These are phyloP conservation scores for Ptychobarbus kaznakovi DNA, from an alignment of 2,797 vertebrate species.

Conservation along the genomic window DNA sequence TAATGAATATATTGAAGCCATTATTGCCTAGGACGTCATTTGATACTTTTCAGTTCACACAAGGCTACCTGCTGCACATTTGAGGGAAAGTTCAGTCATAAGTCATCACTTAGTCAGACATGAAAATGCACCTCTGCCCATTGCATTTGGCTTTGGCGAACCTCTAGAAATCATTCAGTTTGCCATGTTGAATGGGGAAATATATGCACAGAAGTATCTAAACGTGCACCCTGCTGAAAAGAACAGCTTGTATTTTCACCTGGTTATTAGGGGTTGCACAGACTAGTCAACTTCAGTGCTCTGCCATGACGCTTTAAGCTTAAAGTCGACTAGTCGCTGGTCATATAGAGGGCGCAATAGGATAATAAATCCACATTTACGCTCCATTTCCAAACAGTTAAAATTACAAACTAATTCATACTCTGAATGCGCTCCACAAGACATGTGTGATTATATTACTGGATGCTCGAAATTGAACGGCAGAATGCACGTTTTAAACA, in stretches of 20 bases:
- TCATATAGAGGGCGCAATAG: too few relatives aligned
- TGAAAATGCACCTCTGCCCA: constrained; percentile 49
- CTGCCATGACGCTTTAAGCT: too few relatives aligned
- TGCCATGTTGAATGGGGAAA: background rate
- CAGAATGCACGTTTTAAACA: too few relatives aligned
- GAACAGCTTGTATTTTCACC: background rate
- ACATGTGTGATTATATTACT: too few relatives aligned
- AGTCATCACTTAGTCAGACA: background rate
- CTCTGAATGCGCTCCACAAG: too few relatives aligned
- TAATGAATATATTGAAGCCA: background rate
- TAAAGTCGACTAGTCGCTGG: too few relatives aligned
- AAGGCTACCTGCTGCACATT: background rate
- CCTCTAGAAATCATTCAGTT: constrained; percentile 42
- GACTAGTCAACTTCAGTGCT: too few relatives aligned
- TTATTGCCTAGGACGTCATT: background rate
- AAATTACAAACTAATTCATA: too few relatives aligned
- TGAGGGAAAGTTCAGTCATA: constrained; percentile 13
- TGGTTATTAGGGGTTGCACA: too few relatives aligned
- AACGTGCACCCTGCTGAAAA: background rate
- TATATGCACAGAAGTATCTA: background rate
- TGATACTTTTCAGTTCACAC: constrained; percentile 23
- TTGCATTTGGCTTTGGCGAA: constrained; percentile 17
- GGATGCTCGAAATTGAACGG: too few relatives aligned
- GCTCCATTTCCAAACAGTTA: too few relatives aligned
- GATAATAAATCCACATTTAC: too few relatives aligned